These are phyloP conservation scores for Conomelus anceps DNA, from an alignment of 2,888 invertebrate species.

Conservation along the genomic window DNA sequence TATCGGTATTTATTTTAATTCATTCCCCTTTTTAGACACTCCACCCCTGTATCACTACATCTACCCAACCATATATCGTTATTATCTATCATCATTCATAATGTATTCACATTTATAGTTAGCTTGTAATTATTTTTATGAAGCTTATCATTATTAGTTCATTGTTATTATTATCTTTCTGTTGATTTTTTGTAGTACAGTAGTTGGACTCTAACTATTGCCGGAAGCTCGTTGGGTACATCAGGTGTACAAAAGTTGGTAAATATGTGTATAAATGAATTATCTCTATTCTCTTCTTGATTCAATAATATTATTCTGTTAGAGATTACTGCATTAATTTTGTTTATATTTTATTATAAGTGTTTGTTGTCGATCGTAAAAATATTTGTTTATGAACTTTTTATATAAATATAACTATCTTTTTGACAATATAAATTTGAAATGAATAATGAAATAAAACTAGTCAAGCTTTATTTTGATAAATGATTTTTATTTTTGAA, in stretches of 20 bases:
- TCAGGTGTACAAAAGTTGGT: background rate
- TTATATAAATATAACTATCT: background rate
- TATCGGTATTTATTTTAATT: background rate
- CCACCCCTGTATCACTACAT: no score
- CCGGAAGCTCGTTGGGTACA: background rate
- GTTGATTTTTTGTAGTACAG: background rate
- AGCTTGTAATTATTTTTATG: background rate
- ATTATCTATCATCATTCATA: background rate
- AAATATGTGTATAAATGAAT: background rate
- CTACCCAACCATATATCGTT: background rate
- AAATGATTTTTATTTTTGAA: background rate
- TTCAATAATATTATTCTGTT: background rate
- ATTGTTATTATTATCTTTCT: background rate
- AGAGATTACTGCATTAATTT: background rate
- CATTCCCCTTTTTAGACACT: background rate
- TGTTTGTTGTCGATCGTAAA: background rate
- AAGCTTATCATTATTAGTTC: background rate
- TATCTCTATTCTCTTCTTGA: background rate
- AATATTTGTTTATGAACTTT: background rate
- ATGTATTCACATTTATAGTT: background rate
- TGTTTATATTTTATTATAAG: background rate
- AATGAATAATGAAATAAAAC: background rate
- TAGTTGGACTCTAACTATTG: background rate
- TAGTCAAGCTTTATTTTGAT: background rate
- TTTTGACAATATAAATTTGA: background rate